Percentiles rank a stretch among this genome's conserved stretches.
Evolutionary conservation across 2,113 vertebrate species (phyloP).

Genomic region (Heloderma charlesbogerti): DNA sequence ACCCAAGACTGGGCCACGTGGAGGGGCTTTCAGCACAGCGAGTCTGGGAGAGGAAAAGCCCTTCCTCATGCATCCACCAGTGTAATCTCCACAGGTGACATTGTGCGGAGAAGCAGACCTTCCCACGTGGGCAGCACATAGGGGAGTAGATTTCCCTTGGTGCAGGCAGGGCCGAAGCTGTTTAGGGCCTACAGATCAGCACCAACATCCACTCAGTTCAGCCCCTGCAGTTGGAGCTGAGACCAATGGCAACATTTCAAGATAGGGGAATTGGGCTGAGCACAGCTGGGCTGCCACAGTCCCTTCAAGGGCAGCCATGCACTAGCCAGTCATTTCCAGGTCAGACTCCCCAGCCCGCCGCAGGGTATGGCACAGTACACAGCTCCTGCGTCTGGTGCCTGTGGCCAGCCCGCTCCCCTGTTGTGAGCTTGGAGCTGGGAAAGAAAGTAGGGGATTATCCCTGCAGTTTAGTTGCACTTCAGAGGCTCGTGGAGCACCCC

Average conservation of each 20-base stretch:
- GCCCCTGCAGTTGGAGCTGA: not conserved
- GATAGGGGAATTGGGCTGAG: not conserved
- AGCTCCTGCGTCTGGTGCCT: not conserved
- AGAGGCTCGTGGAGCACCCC: too few species aligned
- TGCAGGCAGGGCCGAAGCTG: not conserved
- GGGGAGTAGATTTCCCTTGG: not conserved
- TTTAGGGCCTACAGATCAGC: not conserved
- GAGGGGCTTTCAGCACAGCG: too few species aligned
- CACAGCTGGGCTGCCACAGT: not conserved
- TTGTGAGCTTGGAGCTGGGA: not conserved
- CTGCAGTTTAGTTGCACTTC: too few species aligned
- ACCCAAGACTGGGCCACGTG: not conserved
- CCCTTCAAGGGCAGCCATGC: too few species aligned
- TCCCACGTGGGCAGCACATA: too few species aligned
- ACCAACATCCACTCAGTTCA: not conserved
- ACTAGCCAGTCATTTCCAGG: too few species aligned
- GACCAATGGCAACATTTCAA: not conserved
- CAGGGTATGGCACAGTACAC: not conserved
- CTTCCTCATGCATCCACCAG: not conserved
- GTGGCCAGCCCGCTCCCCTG: not conserved
- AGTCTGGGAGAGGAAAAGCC: not conserved
- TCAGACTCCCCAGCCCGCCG: too few species aligned
- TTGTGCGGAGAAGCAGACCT: not conserved
- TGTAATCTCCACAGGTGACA: not conserved
- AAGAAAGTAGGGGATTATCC: not conserved